Conservation (phyloP, 2,888 invertebrate species). For the Apodemia duryi region DNA sequence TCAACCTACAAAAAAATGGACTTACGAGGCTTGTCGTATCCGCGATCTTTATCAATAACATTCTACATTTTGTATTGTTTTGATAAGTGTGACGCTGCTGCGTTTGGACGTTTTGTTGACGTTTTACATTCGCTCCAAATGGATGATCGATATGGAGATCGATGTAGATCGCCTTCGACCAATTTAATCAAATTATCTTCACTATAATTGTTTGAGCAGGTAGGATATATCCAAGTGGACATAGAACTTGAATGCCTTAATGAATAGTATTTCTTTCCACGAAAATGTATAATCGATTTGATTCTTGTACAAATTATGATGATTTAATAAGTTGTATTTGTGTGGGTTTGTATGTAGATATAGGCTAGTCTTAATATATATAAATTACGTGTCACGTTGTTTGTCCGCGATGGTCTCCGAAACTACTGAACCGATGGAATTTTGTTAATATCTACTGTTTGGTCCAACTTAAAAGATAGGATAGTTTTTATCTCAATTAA, state of each 20-base stretch:
- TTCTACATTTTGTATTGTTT: slow-evolving; percentile 77
- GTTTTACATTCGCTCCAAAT: slow-evolving; percentile 59
- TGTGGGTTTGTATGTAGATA: background rate
- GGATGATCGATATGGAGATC: slow-evolving; percentile 54
- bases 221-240: background rate
- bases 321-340: background rate
- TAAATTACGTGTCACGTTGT: too few relatives aligned
- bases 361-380: too few relatives aligned
- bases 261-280: background rate
- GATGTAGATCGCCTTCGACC: slow-evolving; percentile 13
- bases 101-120: slow-evolving; percentile 63
- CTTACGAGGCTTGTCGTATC: slow-evolving; percentile 67
- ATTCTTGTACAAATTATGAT: background rate
- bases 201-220: slow-evolving; percentile 6
- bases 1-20: slow-evolving; percentile 74
- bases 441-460: too few relatives aligned
- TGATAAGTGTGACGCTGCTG: slow-evolving; percentile 68
- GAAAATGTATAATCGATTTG: background rate
- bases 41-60: slow-evolving; percentile 74
- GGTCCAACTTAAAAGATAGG: too few relatives aligned
- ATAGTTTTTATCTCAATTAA: too few relatives aligned
- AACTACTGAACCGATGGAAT: too few relatives aligned
- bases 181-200: slow-evolving; percentile 11
- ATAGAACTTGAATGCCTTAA: background rate
- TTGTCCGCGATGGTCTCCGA: too few relatives aligned